Percentiles rank a stretch among this genome's conserved stretches.
phyloP scores from a whole-genome alignment of 2,797 vertebrate genomes.

The Myotis findleyi region DNA sequence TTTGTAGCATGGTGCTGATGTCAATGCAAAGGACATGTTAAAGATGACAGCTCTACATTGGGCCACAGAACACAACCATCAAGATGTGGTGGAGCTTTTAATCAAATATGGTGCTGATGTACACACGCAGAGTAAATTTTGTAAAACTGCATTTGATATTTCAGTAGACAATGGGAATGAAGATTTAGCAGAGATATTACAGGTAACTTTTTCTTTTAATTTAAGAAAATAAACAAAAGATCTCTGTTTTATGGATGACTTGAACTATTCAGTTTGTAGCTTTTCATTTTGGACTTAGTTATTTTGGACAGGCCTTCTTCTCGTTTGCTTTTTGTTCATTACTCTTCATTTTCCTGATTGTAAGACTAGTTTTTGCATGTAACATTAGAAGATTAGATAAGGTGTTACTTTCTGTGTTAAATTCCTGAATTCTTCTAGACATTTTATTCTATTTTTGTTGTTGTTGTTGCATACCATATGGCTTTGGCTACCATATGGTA shows the following conservation, averaged over 20 bases:
- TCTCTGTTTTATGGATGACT: conserved; percentile 27
- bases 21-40: conserved; percentile 94
- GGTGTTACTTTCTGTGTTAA: conserved; percentile 29
- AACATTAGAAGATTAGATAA: conserved; percentile 40
- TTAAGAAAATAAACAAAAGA: conserved; percentile 52
- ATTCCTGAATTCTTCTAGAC: conserved; percentile 49
- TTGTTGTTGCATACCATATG: background rate
- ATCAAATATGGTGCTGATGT: conserved; percentile 93
- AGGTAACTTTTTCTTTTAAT: conserved; percentile 87
- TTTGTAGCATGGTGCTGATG: conserved; percentile 92
- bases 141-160: conserved; percentile 93
- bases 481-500: conserved; percentile 16
- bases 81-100: conserved; percentile 92
- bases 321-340: conserved; percentile 50
- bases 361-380: conserved; percentile 28
- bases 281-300: conserved; percentile 39
- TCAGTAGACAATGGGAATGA: conserved; percentile 92
- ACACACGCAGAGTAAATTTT: conserved; percentile 94
- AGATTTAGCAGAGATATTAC: conserved; percentile 92
- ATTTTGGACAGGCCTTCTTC: conserved; percentile 17
- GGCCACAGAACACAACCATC: conserved; percentile 93
- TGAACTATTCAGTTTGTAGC: conserved; percentile 18
- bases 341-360: conserved; percentile 29
- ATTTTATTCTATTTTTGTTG: conserved; percentile 33
- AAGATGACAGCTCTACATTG: conserved; percentile 95